Conservation (phyloP, 2,797 vertebrate genomes). For the Steatocranus sp. region DNA sequence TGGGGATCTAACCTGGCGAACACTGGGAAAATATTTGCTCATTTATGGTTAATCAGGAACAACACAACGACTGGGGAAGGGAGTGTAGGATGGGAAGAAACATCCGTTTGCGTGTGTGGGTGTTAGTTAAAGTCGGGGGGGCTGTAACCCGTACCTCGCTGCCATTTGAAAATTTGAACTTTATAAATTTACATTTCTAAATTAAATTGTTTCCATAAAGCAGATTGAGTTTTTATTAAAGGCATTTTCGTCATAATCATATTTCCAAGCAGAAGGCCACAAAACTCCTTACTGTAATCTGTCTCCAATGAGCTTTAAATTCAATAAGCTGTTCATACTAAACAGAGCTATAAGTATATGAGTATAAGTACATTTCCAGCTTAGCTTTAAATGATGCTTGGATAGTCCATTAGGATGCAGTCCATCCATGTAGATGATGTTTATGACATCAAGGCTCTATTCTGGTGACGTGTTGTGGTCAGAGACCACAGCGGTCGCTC, state of each 20-base stretch:
- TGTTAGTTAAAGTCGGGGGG: background rate
- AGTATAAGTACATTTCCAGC: background rate
- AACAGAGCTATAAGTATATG: fast-evolving
- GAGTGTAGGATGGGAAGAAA: slow-evolving; percentile 4
- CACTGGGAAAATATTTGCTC: slow-evolving; percentile 99
- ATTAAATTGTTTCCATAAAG: background rate
- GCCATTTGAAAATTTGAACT: background rate
- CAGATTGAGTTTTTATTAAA: background rate
- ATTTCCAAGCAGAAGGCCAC: background rate
- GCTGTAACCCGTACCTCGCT: background rate
- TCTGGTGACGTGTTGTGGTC: fast-evolving
- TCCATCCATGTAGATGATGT: background rate
- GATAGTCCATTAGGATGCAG: background rate
- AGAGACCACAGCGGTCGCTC: background rate
- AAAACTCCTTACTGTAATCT: background rate
- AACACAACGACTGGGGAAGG: slow-evolving; percentile 52
- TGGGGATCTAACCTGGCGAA: slow-evolving; percentile 98
- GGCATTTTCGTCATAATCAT: background rate
- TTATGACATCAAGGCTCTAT: background rate
- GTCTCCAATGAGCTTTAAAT: fast-evolving
- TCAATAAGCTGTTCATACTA: background rate
- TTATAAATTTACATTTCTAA: background rate
- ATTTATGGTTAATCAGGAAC: slow-evolving; percentile 95
- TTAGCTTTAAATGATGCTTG: background rate
- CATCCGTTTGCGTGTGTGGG: slow-evolving; percentile 8